phyloP scores from a whole-genome alignment of 1,140 invertebrate genomes.

The Aethina tumida region DNA sequence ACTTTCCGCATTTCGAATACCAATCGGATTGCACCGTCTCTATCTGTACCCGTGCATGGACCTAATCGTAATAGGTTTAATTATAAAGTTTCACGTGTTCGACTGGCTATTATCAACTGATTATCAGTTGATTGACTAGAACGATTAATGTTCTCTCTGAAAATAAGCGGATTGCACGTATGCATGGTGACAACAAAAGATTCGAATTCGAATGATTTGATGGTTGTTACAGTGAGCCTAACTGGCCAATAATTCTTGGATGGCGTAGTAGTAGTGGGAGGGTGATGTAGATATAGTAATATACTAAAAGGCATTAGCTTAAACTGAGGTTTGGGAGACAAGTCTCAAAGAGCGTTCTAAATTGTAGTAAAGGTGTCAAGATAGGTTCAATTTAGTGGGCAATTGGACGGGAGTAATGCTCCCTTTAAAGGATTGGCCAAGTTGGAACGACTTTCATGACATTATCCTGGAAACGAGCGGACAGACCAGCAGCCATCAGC shows the following conservation, averaged over 20 bases:
- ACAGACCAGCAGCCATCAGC: slow-evolving; percentile 24
- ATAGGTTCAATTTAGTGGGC: slow-evolving; percentile 37
- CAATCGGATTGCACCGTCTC: slow-evolving; percentile 8
- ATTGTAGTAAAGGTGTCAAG: slow-evolving; percentile 35
- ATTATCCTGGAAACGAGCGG: slow-evolving; percentile 33
- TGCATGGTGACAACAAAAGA: background rate
- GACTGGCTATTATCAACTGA: too few species aligned
- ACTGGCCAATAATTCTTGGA: too few species aligned
- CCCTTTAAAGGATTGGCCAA: slow-evolving; percentile 35
- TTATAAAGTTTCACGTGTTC: slow-evolving; percentile 5
- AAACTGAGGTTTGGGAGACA: background rate
- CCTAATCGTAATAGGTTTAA: slow-evolving; percentile 7
- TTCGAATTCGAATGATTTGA: too few species aligned
- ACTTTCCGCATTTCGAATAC: slow-evolving; percentile 15
- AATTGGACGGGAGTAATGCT: slow-evolving; percentile 36
- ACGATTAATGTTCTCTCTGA: background rate
- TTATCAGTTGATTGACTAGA: too few species aligned
- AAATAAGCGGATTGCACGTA: background rate
- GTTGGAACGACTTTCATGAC: slow-evolving; percentile 29
- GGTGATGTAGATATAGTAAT: background rate
- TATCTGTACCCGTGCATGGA: background rate
- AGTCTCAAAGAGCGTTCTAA: slow-evolving; percentile 21
- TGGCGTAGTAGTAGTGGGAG: too few species aligned
- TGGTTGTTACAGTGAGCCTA: too few species aligned
- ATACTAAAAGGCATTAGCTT: background rate